Evolutionary conservation across 2,888 invertebrate genomes (phyloP), one percentile per base, ranked within the genome.

Genomic region (Netelia inedita): DNA sequence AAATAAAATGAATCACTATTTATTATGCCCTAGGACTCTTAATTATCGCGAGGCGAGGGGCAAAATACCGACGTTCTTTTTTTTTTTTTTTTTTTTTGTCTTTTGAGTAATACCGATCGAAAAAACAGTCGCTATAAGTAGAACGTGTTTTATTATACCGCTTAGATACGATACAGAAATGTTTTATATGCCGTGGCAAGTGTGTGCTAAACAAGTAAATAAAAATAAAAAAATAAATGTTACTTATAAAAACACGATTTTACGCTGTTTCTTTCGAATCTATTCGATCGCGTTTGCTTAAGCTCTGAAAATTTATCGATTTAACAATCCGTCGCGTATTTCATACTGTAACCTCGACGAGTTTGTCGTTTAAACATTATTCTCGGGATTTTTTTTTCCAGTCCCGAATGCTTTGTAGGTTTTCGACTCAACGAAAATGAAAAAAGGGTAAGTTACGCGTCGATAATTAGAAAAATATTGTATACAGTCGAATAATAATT

Each of bases 221-320:
- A 16, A 55, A n/a, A n/a, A n/a, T n/a, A n/a, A n/a, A 55, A 16
- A 16, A 86, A 85, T 88, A 86, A 87, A 88, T 87, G 85, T 88
- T 87, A 87, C 82, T 80, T 73, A 84, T 82, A 65, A 82, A 83
- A 16, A 85, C 74, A 71, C 46, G 28, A 23, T 5, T 57, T 57
- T 80, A 68, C 28, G 11, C 50, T 23, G 9, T 23, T 43, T 2
- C n/a, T 61, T 57, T 28, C 19, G 2, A 1, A 11, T 43, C 14
- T n/a, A 53, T n/a, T 35, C 66, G 41, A 65, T 61, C 11, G 46
- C 11, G 2, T 46, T 46, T 41, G 21, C 43, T 21, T 23, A 16
- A 16, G 46, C 21, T 28, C 14, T 1, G 73, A 61, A 46, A 46
- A 46, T 50, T 35, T 19, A 81, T 81, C 74, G 80, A 81, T 81